These are phyloP conservation scores for Cerastis leucographa DNA, from an alignment of 2,888 invertebrate species.

Conservation along the genomic window DNA sequence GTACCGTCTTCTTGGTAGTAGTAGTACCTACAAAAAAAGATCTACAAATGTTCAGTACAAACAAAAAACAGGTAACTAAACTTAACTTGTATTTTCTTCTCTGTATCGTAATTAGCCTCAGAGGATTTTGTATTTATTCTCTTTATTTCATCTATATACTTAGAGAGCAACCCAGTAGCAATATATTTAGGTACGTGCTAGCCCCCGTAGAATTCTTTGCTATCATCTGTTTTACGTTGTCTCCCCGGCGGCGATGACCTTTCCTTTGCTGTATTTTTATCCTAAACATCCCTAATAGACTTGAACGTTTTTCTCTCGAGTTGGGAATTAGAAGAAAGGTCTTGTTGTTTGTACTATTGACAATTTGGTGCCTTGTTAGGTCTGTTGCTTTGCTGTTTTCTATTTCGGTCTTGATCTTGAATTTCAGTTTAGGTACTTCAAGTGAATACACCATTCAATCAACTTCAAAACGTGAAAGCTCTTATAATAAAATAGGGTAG, in stretches of 20 bases:
- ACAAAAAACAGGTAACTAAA: background rate
- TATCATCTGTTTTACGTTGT: conserved; percentile 67
- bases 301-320: conserved; percentile 38
- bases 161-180: conserved; percentile 31
- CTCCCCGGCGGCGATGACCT: conserved; percentile 67
- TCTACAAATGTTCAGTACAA: conserved; percentile 5
- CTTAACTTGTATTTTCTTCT: background rate
- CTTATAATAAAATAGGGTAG: background rate
- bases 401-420: background rate
- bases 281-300: conserved; percentile 50
- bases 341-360: conserved; percentile 20
- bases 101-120: conserved; percentile 32
- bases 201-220: conserved; percentile 58
- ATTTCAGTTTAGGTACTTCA: background rate
- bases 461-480: background rate
- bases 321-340: conserved; percentile 32
- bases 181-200: conserved; percentile 48
- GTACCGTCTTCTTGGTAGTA: background rate
- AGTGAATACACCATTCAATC: background rate
- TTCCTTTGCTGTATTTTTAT: conserved; percentile 60
- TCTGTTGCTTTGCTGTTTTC: background rate
- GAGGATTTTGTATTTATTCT: conserved; percentile 37
- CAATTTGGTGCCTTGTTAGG: conserved; percentile 14
- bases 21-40: background rate
- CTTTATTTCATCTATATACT: conserved; percentile 40